These are phyloP conservation scores for Phocides pigmalion DNA, from an alignment of 1,140 invertebrate genomes.

Conservation along the genomic window DNA sequence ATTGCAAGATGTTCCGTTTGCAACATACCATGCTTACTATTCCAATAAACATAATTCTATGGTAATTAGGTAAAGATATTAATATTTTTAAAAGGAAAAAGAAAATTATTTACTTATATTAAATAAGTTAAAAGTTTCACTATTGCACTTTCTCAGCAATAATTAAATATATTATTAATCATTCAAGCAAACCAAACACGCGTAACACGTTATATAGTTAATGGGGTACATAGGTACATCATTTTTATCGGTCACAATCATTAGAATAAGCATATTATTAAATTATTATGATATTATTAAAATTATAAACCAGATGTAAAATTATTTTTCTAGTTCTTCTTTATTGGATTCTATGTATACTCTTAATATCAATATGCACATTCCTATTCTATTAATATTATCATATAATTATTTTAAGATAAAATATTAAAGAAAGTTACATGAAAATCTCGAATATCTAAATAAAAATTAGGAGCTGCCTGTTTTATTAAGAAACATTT, in stretches of 20 bases:
- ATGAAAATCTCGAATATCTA: neutral
- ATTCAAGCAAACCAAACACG: too few relatives aligned
- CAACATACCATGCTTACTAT: too few relatives aligned
- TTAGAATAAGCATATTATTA: conserved; percentile 2
- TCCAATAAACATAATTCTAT: too few relatives aligned
- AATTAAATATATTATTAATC: too few relatives aligned
- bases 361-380: conserved; percentile 44
- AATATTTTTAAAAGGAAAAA: too few relatives aligned
- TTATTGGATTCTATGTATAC: conserved; percentile 34
- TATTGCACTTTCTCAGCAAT: too few relatives aligned
- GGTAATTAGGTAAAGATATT: too few relatives aligned
- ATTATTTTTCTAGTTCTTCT: conserved; percentile 50
- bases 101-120: too few relatives aligned
- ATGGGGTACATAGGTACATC: too few relatives aligned
- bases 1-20: too few relatives aligned
- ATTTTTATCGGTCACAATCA: neutral
- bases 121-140: too few relatives aligned
- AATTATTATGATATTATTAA: conserved; percentile 39
- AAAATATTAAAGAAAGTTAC: neutral
- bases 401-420: neutral
- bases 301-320: conserved; percentile 34
- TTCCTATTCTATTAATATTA: conserved; percentile 42
- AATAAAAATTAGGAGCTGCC: neutral
- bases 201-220: too few relatives aligned
- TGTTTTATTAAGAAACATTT: neutral